Percentiles rank a stretch among this genome's conserved stretches.
These are phyloP conservation scores for Archips crataeganus DNA, from an alignment of 2,888 invertebrate genomes.

Conservation along the genomic window DNA sequence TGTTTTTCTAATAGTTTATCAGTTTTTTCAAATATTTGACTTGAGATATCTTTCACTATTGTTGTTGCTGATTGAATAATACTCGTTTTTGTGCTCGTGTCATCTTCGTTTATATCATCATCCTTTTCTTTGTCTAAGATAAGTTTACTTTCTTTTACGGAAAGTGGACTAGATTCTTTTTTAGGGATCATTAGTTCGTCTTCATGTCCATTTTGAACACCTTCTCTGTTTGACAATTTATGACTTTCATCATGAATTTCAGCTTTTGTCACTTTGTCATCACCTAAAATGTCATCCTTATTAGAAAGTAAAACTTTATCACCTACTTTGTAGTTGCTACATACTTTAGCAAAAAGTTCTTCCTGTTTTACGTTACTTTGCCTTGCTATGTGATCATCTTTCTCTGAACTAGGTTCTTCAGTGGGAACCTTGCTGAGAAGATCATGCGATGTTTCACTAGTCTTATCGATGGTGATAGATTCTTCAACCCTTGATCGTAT, in stretches of 20 bases:
- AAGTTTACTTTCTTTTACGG: constrained; percentile 47
- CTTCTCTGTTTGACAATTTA: neutral
- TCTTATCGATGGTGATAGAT: constrained; percentile 56
- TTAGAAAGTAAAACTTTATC: constrained; percentile 3
- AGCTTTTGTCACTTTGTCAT: constrained; percentile 12
- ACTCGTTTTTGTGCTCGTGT: constrained; percentile 34
- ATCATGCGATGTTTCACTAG: constrained; percentile 54
- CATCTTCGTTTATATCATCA: constrained; percentile 8
- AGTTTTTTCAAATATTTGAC: constrained; percentile 15
- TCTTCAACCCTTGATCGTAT: constrained; percentile 5
- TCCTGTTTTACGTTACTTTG: constrained; percentile 48
- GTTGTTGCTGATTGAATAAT: constrained; percentile 27
- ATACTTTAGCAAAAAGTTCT: constrained; percentile 44
- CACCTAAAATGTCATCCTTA: constrained; percentile 2
- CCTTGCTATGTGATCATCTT: constrained; percentile 52
- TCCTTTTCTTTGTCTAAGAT: constrained; percentile 48
- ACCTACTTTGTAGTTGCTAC: constrained; percentile 43
- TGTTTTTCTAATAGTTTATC: constrained; percentile 26
- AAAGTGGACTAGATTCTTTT: constrained; percentile 43
- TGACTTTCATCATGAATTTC: constrained; percentile 27
- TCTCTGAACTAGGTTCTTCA: constrained; percentile 63
- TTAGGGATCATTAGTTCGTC: neutral
- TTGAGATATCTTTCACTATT: constrained; percentile 21
- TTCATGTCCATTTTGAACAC: constrained; percentile 25
- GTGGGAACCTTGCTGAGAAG: constrained; percentile 60